Conservation (phyloP, 2,113 vertebrate species). For the Microcebus ravelobensis region DNA sequence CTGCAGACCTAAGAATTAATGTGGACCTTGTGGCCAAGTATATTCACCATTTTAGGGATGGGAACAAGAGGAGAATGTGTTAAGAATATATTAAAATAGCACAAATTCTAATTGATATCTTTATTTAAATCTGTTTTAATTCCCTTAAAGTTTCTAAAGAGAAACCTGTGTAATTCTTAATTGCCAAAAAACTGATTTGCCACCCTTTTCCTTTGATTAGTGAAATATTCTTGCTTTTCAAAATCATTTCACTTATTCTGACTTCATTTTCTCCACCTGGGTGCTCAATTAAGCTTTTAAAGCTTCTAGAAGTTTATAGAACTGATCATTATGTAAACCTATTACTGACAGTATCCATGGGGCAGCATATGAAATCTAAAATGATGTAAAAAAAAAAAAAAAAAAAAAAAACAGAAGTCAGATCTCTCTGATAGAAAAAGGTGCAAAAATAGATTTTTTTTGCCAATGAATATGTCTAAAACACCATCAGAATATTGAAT, state of each 20-base stretch:
- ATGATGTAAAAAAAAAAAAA: not conserved
- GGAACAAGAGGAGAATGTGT: not conserved
- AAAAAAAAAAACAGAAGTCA: not conserved
- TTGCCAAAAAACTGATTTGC: not conserved
- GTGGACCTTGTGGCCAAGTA: not conserved
- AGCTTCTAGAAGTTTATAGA: conserved; percentile 43
- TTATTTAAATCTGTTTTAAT: conserved; percentile 20
- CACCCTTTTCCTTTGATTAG: conserved; percentile 49
- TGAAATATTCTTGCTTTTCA: conserved; percentile 46
- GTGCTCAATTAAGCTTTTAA: conserved; percentile 34
- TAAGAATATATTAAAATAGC: not conserved
- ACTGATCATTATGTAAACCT: conserved; percentile 1
- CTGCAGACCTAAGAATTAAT: not conserved
- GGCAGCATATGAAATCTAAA: not conserved
- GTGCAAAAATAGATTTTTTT: conserved; percentile 1
- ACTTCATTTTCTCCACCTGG: conserved; percentile 54
- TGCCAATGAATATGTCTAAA: not conserved
- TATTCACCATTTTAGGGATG: not conserved
- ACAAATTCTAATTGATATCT: not conserved
- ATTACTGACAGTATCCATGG: not conserved
- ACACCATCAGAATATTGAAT: not conserved
- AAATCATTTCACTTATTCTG: conserved; percentile 28
- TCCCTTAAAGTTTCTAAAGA: conserved; percentile 9
- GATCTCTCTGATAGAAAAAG: conserved; percentile 27
- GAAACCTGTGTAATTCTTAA: not conserved